Conservation (phyloP, 2,113 vertebrate species). For the Cnemophilus loriae region DNA sequence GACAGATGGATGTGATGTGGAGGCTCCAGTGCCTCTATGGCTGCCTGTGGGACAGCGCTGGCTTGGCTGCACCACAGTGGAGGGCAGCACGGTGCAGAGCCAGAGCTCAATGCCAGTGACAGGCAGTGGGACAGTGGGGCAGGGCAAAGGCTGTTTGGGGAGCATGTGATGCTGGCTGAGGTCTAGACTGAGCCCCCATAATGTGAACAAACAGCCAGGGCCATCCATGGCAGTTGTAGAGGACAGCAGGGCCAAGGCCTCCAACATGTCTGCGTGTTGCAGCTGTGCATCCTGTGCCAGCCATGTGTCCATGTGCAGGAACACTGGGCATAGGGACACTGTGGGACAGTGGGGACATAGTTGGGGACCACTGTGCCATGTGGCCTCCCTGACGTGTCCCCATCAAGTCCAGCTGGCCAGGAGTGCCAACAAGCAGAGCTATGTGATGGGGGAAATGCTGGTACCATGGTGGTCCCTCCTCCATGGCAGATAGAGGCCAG, state of each 20-base stretch:
- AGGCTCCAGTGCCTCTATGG: background rate
- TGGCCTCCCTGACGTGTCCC: rapidly evolving
- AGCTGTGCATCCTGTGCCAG: background rate
- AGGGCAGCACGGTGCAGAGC: background rate
- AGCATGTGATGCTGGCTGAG: rapidly evolving
- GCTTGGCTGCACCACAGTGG: background rate
- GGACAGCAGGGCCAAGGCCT: background rate
- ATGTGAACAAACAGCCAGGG: rapidly evolving
- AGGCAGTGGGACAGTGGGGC: background rate
- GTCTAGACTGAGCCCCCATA: background rate
- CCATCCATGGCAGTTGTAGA: too few relatives aligned
- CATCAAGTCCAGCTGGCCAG: background rate
- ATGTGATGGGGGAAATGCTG: rapidly evolving
- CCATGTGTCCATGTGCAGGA: rapidly evolving
- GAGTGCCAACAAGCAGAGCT: rapidly evolving
- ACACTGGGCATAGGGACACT: rapidly evolving
- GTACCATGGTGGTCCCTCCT: background rate
- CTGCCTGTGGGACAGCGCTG: background rate
- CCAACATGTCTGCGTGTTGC: rapidly evolving
- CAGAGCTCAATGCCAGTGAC: background rate
- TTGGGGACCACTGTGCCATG: background rate
- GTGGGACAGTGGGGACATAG: too few relatives aligned
- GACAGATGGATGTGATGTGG: background rate
- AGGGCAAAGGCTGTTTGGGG: background rate
- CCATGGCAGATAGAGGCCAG: rapidly evolving